These are phyloP conservation scores for Pachycephus smyrnensis DNA, from an alignment of 2,888 invertebrate genomes.

Conservation along the genomic window DNA sequence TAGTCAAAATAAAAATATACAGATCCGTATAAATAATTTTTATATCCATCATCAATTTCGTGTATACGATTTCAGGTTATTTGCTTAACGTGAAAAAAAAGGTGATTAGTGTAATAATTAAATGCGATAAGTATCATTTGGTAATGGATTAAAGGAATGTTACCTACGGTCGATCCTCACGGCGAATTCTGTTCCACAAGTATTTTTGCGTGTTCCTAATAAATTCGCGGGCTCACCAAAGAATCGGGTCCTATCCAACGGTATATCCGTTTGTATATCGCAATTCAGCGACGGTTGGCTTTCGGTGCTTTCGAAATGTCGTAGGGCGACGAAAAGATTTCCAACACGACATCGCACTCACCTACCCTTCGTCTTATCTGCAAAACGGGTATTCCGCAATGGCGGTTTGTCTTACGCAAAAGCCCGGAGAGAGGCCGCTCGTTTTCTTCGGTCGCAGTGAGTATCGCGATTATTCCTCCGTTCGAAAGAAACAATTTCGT, in stretches of 20 bases:
- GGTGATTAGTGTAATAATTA: not conserved
- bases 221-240: not conserved
- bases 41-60: not conserved
- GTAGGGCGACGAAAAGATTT: not conserved
- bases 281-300: not conserved
- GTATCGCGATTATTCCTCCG: not conserved
- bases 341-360: slow-evolving; percentile 5
- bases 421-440: not conserved
- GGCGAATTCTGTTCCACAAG: not conserved
- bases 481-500: not conserved
- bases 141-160: not conserved
- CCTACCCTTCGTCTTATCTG: slow-evolving; percentile 1
- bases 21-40: not conserved
- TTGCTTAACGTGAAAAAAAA: not conserved
- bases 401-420: slow-evolving; percentile 1
- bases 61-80: not conserved
- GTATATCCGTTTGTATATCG: not conserved
- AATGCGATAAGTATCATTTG: not conserved
- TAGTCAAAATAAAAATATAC: not conserved
- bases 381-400: not conserved
- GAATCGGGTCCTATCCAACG: not conserved
- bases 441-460: not conserved
- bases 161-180: not conserved
- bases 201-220: not conserved
- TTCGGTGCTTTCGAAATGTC: not conserved